Evolutionary conservation across 30 jellyfish, hydroid and myxozoan genomes (phyloP).

Genomic region (Aurelia aurita complex sp. Pacific): DNA sequence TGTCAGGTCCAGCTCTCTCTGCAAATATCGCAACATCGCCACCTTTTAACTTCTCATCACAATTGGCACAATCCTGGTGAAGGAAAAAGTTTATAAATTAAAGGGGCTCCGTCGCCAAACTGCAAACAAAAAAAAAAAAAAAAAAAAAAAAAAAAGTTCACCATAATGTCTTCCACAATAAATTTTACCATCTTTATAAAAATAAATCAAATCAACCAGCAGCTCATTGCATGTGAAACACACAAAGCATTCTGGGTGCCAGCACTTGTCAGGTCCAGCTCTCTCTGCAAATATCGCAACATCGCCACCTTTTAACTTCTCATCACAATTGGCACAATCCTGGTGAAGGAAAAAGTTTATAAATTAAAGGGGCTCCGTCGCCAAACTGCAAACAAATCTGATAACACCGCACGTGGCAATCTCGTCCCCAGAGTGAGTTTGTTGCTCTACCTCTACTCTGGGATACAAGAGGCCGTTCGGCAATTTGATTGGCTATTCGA

Average conservation of each 20-base stretch:
- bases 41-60: slow-evolving; percentile 62
- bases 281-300: slow-evolving; percentile 90
- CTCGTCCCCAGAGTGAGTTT: too few relatives aligned
- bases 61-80: slow-evolving; percentile 55
- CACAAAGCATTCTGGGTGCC: slow-evolving; percentile 96
- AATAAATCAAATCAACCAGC: slow-evolving; percentile 84
- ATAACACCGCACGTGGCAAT: too few relatives aligned
- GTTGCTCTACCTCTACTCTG: too few relatives aligned
- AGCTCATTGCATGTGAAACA: slow-evolving; percentile 85
- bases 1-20: slow-evolving; percentile 87
- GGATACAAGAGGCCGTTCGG: too few relatives aligned
- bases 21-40: slow-evolving; percentile 94
- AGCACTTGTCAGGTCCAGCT: slow-evolving; percentile 87
- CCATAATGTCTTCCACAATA: slow-evolving; percentile 99
- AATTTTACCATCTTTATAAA: slow-evolving; percentile 74
- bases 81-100: not conserved
- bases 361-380: too few relatives aligned
- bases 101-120: too few relatives aligned
- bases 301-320: slow-evolving; percentile 73
- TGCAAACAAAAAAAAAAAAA: too few relatives aligned
- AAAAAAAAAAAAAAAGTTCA: too few relatives aligned
- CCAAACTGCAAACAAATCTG: too few relatives aligned
- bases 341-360: not conserved
- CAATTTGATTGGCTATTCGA: too few relatives aligned
- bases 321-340: slow-evolving; percentile 71